A percentile compares a stretch with the other conserved stretches of the same genome.
phyloP scores from a whole-genome alignment of 1,140 invertebrate genomes.

The Samia ricini region DNA sequence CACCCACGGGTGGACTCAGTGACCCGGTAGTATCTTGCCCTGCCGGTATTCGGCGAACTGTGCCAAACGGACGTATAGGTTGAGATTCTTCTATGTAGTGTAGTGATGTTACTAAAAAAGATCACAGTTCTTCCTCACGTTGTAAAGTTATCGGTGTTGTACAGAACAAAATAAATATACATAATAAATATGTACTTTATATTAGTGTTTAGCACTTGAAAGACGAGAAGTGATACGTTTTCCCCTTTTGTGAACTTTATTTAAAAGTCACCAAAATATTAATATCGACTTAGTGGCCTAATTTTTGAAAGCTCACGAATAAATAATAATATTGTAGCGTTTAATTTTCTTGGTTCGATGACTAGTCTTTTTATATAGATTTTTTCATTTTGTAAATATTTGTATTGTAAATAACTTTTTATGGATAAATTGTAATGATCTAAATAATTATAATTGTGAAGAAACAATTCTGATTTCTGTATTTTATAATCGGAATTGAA shows the following conservation, averaged over 20 bases:
- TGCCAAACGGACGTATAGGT: conserved; percentile 75
- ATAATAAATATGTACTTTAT: conserved; percentile 8
- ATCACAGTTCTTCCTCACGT: conserved; percentile 61
- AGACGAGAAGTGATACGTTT: conserved; percentile 24
- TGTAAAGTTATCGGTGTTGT: conserved; percentile 28
- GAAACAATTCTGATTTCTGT: neutral
- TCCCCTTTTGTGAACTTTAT: conserved; percentile 18
- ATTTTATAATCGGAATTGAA: conserved; percentile 56
- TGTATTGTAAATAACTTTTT: neutral
- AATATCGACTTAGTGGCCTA: conserved; percentile 32
- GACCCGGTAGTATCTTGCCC: conserved; percentile 73
- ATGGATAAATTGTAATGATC: neutral
- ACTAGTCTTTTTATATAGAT: conserved; percentile 1
- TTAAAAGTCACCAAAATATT: conserved; percentile 9
- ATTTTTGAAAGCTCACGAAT: conserved; percentile 20
- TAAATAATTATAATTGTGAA: neutral
- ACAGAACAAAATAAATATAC: conserved; percentile 14
- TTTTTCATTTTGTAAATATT: conserved; percentile 30
- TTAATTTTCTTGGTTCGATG: neutral
- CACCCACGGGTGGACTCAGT: conserved; percentile 63
- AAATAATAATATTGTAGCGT: conserved; percentile 6
- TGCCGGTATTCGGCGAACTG: conserved; percentile 73
- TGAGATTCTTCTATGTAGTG: conserved; percentile 38
- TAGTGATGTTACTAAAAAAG: conserved; percentile 47
- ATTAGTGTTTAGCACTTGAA: neutral